Evolutionary conservation across 2,888 invertebrate species (phyloP).

Genomic region (Drosophila putrida): DNA sequence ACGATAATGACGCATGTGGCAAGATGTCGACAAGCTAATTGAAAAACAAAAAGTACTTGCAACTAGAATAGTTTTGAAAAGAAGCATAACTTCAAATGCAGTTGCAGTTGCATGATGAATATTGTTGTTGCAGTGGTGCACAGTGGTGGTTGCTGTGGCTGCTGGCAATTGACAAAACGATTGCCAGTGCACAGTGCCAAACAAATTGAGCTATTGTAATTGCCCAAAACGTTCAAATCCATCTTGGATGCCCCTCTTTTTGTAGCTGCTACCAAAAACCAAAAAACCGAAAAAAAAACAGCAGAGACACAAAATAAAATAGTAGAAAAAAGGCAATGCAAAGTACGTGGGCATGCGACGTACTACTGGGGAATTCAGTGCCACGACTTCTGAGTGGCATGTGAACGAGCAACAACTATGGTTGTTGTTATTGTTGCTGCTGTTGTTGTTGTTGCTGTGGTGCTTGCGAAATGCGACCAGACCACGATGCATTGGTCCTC

Average conservation of each 20-base stretch:
- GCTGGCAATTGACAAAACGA: constrained; percentile 74
- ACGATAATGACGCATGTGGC: constrained; percentile 28
- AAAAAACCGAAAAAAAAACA: neutral
- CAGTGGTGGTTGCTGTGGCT: neutral
- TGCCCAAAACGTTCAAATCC: constrained; percentile 79
- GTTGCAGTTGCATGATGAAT: constrained; percentile 2
- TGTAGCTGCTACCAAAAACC: constrained; percentile 3
- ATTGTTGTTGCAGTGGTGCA: constrained; percentile 11
- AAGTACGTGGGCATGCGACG: constrained; percentile 64
- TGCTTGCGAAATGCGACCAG: constrained; percentile 76
- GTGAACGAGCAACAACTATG: constrained; percentile 64
- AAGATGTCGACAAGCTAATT: constrained; percentile 55
- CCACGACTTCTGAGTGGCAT: constrained; percentile 79
- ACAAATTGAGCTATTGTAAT: constrained; percentile 80
- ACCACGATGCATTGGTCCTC: constrained; percentile 55
- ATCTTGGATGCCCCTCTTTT: constrained; percentile 51
- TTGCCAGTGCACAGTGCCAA: constrained; percentile 68
- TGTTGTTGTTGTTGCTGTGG: constrained; percentile 18
- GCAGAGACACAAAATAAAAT: no score
- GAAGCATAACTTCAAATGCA: constrained; percentile 39
- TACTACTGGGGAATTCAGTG: constrained; percentile 64
- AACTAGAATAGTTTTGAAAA: constrained; percentile 43
- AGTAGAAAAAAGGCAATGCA: constrained; percentile 45
- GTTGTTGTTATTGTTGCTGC: constrained; percentile 31
- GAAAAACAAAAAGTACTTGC: constrained; percentile 62